Conservation (phyloP, 2,113 vertebrate genomes). For the Electrona antarctica region DNA sequence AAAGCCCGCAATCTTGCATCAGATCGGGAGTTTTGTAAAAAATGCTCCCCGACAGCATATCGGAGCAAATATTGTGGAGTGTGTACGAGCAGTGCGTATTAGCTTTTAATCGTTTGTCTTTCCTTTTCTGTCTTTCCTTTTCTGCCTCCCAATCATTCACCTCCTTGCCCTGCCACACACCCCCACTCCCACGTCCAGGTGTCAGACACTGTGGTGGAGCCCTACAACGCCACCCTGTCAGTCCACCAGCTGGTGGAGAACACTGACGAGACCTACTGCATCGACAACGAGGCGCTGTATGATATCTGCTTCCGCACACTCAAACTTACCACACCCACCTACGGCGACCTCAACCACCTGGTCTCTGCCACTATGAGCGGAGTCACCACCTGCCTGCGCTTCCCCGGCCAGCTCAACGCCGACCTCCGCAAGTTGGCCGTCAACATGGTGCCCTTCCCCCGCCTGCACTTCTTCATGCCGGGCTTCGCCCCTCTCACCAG, state of each 20-base stretch:
- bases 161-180: not conserved
- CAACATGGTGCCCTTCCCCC: constrained; percentile 96
- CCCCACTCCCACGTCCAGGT: constrained; percentile 47
- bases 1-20: too few relatives aligned
- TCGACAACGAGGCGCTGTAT: constrained; percentile 95
- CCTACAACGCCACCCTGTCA: constrained; percentile 91
- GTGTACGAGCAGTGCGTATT: too few relatives aligned
- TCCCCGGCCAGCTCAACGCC: constrained; percentile 91
- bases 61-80: too few relatives aligned
- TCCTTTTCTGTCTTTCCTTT: not conserved
- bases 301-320: constrained; percentile 97
- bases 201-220: constrained; percentile 93
- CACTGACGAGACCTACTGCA: constrained; percentile 96
- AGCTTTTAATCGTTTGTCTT: not conserved
- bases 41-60: too few relatives aligned
- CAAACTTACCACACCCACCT: constrained; percentile 93
- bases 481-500: constrained; percentile 91
- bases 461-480: constrained; percentile 96
- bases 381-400: constrained; percentile 93
- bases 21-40: too few relatives aligned
- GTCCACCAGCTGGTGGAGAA: constrained; percentile 96
- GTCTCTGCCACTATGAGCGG: constrained; percentile 96
- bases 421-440: constrained; percentile 94
- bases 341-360: constrained; percentile 92
- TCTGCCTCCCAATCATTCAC: not conserved